phyloP scores from a whole-genome alignment of 2,888 invertebrate genomes.

The Caenorhabditis becei region DNA sequence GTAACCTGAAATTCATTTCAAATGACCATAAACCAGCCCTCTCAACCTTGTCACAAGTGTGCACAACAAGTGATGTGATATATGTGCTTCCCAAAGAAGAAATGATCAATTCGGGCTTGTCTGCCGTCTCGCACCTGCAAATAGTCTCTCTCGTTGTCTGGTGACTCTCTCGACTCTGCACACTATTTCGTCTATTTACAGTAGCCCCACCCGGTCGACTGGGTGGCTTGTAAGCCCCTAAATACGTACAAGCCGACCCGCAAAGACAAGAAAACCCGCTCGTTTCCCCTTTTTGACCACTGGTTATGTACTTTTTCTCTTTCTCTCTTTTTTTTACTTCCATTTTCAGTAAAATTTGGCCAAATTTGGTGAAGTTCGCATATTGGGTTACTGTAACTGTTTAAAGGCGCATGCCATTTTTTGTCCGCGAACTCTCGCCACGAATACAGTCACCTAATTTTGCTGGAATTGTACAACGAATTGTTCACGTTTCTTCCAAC shows the following conservation, averaged over 20 bases:
- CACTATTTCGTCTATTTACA: constrained; percentile 33
- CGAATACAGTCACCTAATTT: background rate
- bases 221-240: constrained; percentile 58
- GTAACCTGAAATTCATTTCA: constrained; percentile 59
- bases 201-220: constrained; percentile 27
- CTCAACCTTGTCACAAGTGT: constrained; percentile 67
- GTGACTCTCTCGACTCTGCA: constrained; percentile 1
- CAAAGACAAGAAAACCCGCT: constrained; percentile 19
- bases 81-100: constrained; percentile 69
- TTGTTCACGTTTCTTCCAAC: background rate
- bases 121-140: constrained; percentile 69
- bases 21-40: constrained; percentile 3
- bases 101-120: constrained; percentile 64
- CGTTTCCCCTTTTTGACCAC: constrained; percentile 7
- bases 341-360: background rate
- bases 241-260: constrained; percentile 50
- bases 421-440: background rate
- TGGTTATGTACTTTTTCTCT: background rate
- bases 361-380: background rate
- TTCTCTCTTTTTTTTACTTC: constrained; percentile 2
- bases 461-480: too few relatives aligned
- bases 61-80: constrained; percentile 69
- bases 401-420: background rate
- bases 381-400: background rate
- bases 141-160: constrained; percentile 8